Percentiles rank a stretch among this genome's conserved stretches.
Evolutionary conservation across 2,113 vertebrate genomes (phyloP).

Genomic region (Zosterops lateralis): DNA sequence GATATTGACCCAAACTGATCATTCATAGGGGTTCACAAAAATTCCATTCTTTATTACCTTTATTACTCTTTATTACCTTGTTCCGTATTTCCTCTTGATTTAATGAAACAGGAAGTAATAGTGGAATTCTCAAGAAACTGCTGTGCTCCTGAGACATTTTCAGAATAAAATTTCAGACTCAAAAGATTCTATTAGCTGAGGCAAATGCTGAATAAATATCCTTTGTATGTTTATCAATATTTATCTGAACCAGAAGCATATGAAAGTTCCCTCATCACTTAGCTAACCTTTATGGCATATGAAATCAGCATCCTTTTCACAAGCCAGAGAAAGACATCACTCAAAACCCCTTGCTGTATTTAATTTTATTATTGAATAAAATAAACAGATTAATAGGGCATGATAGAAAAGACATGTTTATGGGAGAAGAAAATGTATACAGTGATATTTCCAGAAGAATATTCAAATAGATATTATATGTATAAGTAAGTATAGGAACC

Average conservation of each 20-base stretch:
- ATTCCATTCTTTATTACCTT: background rate
- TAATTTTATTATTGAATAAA: constrained; percentile 19
- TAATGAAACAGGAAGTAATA: background rate
- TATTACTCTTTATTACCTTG: background rate
- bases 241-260: constrained; percentile 29
- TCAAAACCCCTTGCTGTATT: background rate
- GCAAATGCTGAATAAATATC: background rate
- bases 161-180: background rate
- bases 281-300: constrained; percentile 13
- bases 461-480: background rate
- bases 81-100: background rate
- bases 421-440: background rate
- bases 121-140: background rate
- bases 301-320: constrained; percentile 47
- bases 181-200: background rate
- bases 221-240: constrained; percentile 11
- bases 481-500: background rate
- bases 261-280: constrained; percentile 9
- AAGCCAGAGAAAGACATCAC: constrained; percentile 8
- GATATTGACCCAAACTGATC: background rate
- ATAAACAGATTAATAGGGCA: background rate
- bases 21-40: background rate
- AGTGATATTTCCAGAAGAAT: background rate
- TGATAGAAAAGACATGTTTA: background rate
- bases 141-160: background rate